Percentiles rank a stretch among this genome's conserved stretches.
Evolutionary conservation across 2,797 vertebrate genomes (phyloP).

Genomic region (Chelon auratus): DNA sequence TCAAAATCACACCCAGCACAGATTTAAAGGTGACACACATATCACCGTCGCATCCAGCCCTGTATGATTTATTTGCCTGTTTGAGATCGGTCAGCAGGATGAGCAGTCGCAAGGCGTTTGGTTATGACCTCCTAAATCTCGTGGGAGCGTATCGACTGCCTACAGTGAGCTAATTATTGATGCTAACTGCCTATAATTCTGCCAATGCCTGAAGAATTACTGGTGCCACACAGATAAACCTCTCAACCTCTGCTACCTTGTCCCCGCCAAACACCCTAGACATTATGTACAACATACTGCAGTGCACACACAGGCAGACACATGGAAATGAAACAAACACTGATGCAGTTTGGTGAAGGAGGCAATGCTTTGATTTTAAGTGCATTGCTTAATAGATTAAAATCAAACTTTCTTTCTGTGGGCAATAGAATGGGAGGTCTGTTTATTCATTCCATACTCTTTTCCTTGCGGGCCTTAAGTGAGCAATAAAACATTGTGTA

Average conservation of each 20-base stretch:
- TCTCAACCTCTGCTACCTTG: slow-evolving; percentile 47
- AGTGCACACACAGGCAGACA: background rate
- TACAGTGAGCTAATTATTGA: slow-evolving; percentile 84
- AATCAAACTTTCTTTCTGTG: background rate
- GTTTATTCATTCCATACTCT: background rate
- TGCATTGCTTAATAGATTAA: background rate
- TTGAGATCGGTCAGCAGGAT: slow-evolving; percentile 61
- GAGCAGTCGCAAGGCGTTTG: slow-evolving; percentile 62
- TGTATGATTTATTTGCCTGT: slow-evolving; percentile 73
- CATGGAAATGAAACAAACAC: background rate
- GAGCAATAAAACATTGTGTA: background rate
- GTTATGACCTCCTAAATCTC: slow-evolving; percentile 81
- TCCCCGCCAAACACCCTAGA: slow-evolving; percentile 28
- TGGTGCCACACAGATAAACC: slow-evolving; percentile 63
- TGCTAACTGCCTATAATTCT: slow-evolving; percentile 80
- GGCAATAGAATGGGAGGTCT: background rate
- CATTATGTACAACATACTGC: background rate
- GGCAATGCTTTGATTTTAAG: background rate
- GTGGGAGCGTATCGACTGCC: slow-evolving; percentile 75
- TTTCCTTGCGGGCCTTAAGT: background rate
- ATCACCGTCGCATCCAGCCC: slow-evolving; percentile 34
- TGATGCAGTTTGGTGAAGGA: no score
- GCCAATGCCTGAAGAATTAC: slow-evolving; percentile 65
- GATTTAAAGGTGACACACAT: background rate
- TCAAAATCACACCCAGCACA: background rate